Evolutionary conservation across 2,797 vertebrate genomes (phyloP).

Genomic region (Caiman crocodilus): DNA sequence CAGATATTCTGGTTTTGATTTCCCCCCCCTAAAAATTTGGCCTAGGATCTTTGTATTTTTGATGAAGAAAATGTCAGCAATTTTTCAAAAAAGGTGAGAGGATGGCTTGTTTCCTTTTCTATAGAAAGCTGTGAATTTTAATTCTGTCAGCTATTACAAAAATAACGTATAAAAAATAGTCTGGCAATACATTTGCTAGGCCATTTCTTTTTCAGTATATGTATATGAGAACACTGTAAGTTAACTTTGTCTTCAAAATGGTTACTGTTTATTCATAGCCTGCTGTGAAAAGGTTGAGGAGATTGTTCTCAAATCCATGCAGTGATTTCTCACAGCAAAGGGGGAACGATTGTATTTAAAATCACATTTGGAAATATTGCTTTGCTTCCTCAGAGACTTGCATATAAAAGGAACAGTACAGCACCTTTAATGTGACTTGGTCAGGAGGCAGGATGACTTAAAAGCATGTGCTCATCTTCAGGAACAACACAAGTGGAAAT

Average conservation of each 20-base stretch:
- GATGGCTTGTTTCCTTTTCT: background rate
- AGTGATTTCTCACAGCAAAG: background rate
- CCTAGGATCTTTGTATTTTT: background rate
- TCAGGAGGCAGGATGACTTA: background rate
- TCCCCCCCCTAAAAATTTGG: background rate
- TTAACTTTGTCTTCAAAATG: background rate
- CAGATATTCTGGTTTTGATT: background rate
- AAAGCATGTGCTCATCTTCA: constrained; percentile 38
- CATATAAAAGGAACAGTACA: background rate
- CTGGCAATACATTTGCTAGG: background rate
- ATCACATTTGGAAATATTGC: constrained; percentile 5
- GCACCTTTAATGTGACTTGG: background rate
- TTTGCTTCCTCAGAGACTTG: background rate
- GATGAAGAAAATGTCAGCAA: background rate
- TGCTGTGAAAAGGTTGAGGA: background rate
- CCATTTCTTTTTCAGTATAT: background rate
- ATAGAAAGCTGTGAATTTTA: background rate
- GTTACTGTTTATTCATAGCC: background rate
- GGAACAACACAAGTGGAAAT: constrained; percentile 25
- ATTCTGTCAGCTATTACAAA: background rate
- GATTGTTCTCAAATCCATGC: background rate
- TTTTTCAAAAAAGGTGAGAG: background rate
- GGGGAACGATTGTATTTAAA: background rate
- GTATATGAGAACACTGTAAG: background rate
- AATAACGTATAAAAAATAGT: background rate